Percentiles rank a stretch among this genome's conserved stretches.
phyloP scores from a whole-genome alignment of 2,113 vertebrate genomes.

The Ciconia maguari region DNA sequence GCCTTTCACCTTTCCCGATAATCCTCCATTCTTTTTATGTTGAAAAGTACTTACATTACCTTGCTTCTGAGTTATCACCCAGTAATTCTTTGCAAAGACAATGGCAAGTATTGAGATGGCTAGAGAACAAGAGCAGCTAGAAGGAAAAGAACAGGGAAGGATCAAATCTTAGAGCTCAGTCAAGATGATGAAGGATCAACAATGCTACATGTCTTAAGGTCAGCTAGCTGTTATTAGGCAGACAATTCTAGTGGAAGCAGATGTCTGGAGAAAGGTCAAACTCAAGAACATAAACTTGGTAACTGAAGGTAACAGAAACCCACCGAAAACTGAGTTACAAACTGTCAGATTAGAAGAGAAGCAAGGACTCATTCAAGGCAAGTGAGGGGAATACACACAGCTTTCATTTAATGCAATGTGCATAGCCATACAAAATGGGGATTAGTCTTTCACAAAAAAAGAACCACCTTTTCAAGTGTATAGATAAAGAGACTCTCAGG shows the following conservation, averaged over 20 bases:
- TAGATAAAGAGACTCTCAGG: not conserved
- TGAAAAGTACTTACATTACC: not conserved
- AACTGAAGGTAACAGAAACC: not conserved
- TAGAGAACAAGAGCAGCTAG: not conserved
- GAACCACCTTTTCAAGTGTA: constrained; percentile 21
- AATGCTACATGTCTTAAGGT: not conserved
- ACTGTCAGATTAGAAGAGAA: not conserved
- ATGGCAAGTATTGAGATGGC: not conserved
- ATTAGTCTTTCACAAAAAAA: constrained; percentile 33
- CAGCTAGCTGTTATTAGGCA: not conserved
- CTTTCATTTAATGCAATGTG: not conserved
- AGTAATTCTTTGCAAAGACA: not conserved
- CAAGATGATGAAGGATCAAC: not conserved
- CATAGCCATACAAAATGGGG: not conserved
- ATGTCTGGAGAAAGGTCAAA: not conserved
- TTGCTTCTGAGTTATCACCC: not conserved
- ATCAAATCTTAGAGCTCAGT: not conserved
- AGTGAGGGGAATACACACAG: not conserved
- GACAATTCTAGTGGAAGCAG: not conserved
- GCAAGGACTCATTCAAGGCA: not conserved
- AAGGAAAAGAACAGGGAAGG: not conserved
- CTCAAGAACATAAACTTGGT: not conserved
- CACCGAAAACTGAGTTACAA: not conserved
- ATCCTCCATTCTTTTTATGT: not conserved
- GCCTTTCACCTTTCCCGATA: not conserved